These are phyloP conservation scores for Tachina fera DNA, from an alignment of 2,888 invertebrate genomes.

Conservation along the genomic window DNA sequence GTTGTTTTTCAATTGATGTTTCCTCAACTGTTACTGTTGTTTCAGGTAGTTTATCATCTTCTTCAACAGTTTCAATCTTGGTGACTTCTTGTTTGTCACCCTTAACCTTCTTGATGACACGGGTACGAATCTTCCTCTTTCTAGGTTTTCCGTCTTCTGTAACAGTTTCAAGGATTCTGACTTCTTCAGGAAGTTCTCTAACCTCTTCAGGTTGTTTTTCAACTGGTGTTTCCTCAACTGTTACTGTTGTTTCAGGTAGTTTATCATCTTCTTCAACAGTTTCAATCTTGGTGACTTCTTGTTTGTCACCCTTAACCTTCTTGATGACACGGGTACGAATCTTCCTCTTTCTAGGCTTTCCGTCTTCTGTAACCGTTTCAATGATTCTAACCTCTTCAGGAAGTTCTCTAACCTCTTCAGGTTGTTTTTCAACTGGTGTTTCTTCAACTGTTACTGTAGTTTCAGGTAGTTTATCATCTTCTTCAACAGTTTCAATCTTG, in stretches of 20 bases:
- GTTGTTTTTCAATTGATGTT: neutral
- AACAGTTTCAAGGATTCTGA: slow-evolving; percentile 2
- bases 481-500: slow-evolving; percentile 33
- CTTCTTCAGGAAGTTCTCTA: slow-evolving; percentile 14
- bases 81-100: slow-evolving; percentile 28
- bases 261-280: slow-evolving; percentile 37
- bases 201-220: neutral
- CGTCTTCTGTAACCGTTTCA: slow-evolving; percentile 15
- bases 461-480: slow-evolving; percentile 21
- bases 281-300: slow-evolving; percentile 29
- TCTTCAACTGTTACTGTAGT: slow-evolving; percentile 27
- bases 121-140: slow-evolving; percentile 28
- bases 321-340: slow-evolving; percentile 28
- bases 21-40: slow-evolving; percentile 26
- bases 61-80: slow-evolving; percentile 24
- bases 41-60: slow-evolving; percentile 28
- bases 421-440: neutral
- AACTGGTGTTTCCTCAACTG: slow-evolving; percentile 5
- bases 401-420: slow-evolving; percentile 6
- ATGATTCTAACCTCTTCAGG: slow-evolving; percentile 20
- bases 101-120: slow-evolving; percentile 17
- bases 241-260: slow-evolving; percentile 21
- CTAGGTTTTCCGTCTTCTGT: slow-evolving; percentile 6
- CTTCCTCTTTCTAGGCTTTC: slow-evolving; percentile 15
- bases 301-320: slow-evolving; percentile 16